Evolutionary conservation across 2,113 vertebrate genomes (phyloP), one percentile per base, ranked within the genome.

Genomic region (Camelus dromedarius): DNA sequence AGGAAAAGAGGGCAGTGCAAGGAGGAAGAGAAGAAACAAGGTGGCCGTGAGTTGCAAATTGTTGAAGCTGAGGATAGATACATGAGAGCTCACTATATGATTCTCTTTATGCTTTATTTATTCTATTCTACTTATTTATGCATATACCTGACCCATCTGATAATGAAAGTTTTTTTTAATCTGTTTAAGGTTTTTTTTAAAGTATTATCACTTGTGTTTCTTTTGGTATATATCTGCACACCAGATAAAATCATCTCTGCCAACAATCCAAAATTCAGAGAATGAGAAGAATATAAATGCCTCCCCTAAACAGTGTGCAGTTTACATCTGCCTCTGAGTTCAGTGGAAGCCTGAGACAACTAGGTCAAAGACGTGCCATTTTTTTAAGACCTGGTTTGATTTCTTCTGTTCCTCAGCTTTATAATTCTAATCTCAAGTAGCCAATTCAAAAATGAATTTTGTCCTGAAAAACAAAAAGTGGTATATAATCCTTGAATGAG

Each of bases 261-360:
- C 16, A 64, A 62, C 18, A 62, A 81, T 50, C 92, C 75, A 54
- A 90, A 91, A 89, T 60, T 60, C 60, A 91, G 64, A 90, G 20
- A 60, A 5, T 75, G 35, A 87, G 26, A 24, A 66, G 24, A 72
- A 46, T 13, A 30, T 26, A 64, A 69, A 81, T 22, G 54, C 6
- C 14, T 52, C 30, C 48, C 22, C 77, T 69, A n/a, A 89, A 83
- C 4, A 28, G 10, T 22, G 9, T 13, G 77, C 1, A 76, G 28
- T 67, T n/a, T 93, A 56, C 66, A 91, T 82, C 66, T 67, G 42
- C 58, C 16, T 93, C 66, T 94, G 79, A 69, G 30, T 38, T 92
- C 90, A 77, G 14, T 26, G 20, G 92, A 91, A 75, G 24, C 16
- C 30, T 26, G 8, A 6, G 32, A 56, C 62, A 82, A 60, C 38